phyloP scores from a whole-genome alignment of 2,888 invertebrate species.

The Rhaphigaster nebulosa region DNA sequence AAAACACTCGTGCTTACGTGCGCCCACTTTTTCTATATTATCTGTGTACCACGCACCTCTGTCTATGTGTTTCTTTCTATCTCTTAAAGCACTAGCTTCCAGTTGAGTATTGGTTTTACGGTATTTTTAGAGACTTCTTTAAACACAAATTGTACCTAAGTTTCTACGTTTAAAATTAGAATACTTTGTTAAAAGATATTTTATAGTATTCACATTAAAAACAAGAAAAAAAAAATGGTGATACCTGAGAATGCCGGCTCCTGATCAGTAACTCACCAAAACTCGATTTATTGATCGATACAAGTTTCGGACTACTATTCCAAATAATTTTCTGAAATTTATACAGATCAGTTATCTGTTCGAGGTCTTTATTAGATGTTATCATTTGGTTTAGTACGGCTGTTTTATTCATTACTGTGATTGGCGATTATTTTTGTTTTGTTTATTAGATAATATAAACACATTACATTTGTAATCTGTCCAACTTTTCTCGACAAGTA shows the following conservation, averaged over 20 bases:
- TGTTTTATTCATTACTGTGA: too few relatives aligned
- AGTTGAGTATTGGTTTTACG: slow-evolving; percentile 51
- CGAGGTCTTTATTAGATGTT: too few relatives aligned
- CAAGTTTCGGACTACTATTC: too few relatives aligned
- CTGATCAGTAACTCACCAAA: neutral
- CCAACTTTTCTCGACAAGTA: too few relatives aligned
- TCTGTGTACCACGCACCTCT: slow-evolving; percentile 13
- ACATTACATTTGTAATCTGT: too few relatives aligned
- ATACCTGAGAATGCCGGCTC: neutral
- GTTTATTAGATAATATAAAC: too few relatives aligned
- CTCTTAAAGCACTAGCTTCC: slow-evolving; percentile 8
- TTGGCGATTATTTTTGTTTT: too few relatives aligned
- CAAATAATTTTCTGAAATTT: too few relatives aligned
- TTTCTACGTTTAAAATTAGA: neutral
- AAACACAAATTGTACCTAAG: neutral
- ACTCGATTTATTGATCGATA: too few relatives aligned
- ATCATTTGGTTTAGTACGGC: too few relatives aligned
- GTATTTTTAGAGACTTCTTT: neutral
- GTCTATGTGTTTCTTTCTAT: slow-evolving; percentile 24
- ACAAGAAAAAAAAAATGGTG: neutral
- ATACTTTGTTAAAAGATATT: neutral
- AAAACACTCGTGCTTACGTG: neutral
- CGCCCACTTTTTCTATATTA: neutral
- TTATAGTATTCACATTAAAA: neutral
- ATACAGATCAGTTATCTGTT: too few relatives aligned